These are phyloP conservation scores for Cosmopolites sordidus DNA, from an alignment of 2,888 invertebrate genomes.

Conservation along the genomic window DNA sequence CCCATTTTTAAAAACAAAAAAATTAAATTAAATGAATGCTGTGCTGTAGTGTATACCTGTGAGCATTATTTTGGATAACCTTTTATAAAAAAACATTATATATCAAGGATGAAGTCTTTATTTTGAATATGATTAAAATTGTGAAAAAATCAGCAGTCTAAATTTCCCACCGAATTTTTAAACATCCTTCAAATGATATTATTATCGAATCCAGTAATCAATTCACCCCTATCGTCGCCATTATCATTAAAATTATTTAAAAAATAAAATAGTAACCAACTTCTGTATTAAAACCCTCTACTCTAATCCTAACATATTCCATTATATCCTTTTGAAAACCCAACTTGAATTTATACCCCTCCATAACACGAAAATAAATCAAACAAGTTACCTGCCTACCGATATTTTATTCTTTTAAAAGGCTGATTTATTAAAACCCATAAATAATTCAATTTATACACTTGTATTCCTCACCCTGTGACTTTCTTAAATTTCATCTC, in stretches of 20 bases:
- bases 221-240: neutral
- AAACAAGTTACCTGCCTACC: constrained; percentile 23
- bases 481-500: constrained; percentile 27
- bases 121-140: too few species aligned
- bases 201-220: too few species aligned
- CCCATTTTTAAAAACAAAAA: too few species aligned
- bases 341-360: constrained; percentile 13
- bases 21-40: too few species aligned
- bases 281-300: neutral
- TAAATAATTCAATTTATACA: constrained; percentile 28
- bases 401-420: constrained; percentile 17
- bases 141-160: too few species aligned
- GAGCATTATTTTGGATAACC: too few species aligned
- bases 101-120: too few species aligned
- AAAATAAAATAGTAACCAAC: neutral
- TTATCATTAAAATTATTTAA: neutral
- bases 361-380: constrained; percentile 9
- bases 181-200: too few species aligned
- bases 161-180: too few species aligned
- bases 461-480: constrained; percentile 20
- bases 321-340: constrained; percentile 5
- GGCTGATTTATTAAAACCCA: constrained; percentile 24
- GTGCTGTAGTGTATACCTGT: too few species aligned
- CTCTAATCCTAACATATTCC: neutral
- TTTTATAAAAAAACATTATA: too few species aligned